Evolutionary conservation across 2,113 vertebrate genomes (phyloP).

Genomic region (Ammospiza nelsoni): DNA sequence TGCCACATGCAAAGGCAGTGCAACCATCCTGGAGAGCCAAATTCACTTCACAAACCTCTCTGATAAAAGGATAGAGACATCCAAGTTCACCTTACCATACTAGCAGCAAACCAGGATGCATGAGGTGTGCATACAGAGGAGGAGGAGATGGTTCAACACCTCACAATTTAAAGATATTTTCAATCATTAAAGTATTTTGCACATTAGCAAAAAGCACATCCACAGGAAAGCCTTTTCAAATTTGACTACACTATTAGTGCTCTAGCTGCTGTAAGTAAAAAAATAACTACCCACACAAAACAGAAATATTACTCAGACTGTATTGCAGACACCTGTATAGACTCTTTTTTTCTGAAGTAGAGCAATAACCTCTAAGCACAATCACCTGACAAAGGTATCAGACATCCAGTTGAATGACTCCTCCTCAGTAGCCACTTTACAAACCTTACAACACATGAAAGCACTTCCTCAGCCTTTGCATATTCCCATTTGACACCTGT

Average conservation of each 20-base stretch:
- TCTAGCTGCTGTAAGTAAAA: rapidly evolving
- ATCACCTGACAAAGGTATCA: not conserved
- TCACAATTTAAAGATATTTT: not conserved
- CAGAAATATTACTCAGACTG: not conserved
- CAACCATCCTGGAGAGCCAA: not conserved
- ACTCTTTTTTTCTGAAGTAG: not conserved
- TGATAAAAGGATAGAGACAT: too few relatives aligned
- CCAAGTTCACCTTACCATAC: not conserved
- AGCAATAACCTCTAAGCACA: not conserved
- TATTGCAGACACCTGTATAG: not conserved
- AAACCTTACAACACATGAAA: not conserved
- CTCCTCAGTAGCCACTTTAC: not conserved
- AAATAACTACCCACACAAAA: too few relatives aligned
- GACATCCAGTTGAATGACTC: not conserved
- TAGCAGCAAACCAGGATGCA: not conserved
- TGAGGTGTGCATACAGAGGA: rapidly evolving
- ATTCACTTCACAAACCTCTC: not conserved
- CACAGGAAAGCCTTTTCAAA: not conserved
- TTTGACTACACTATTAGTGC: not conserved
- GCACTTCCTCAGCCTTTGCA: not conserved
- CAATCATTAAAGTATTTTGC: not conserved
- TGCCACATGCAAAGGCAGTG: not conserved
- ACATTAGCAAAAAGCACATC: not conserved
- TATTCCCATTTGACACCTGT: not conserved
- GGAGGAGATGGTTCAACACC: not conserved